phyloP scores from a whole-genome alignment of 1,140 invertebrate species.

The Bombus superbus region DNA sequence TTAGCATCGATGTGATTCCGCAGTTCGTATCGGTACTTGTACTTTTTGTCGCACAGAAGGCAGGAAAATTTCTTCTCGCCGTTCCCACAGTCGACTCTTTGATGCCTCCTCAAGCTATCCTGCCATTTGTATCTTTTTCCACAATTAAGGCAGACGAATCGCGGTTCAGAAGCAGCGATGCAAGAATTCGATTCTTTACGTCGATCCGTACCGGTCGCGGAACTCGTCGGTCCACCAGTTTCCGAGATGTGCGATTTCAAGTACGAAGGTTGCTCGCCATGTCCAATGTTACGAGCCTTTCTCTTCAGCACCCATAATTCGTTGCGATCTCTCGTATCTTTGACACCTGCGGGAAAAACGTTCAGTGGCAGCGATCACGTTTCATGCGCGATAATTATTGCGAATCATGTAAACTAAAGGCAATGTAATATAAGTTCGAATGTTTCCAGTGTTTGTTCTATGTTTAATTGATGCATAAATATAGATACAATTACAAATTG shows the following conservation, averaged over 20 bases:
- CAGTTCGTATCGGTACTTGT: conserved; percentile 78
- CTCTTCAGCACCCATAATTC: conserved; percentile 63
- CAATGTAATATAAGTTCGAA: neutral
- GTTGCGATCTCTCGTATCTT: conserved; percentile 57
- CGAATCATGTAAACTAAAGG: neutral
- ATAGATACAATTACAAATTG: neutral
- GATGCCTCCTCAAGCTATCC: conserved; percentile 82
- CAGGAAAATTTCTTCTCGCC: conserved; percentile 79
- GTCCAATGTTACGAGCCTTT: conserved; percentile 55
- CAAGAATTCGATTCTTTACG: conserved; percentile 42
- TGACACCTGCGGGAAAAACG: conserved; percentile 52
- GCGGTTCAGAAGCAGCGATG: conserved; percentile 38
- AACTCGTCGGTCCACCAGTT: neutral
- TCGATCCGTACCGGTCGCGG: neutral
- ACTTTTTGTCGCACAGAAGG: conserved; percentile 74
- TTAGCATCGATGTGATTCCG: conserved; percentile 75
- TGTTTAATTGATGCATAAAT: conserved; percentile 22
- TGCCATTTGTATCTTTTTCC: conserved; percentile 83
- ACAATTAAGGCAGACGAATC: conserved; percentile 74
- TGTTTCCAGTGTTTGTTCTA: neutral
- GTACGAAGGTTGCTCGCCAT: neutral
- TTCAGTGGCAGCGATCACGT: conserved; percentile 34
- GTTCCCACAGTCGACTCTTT: conserved; percentile 84
- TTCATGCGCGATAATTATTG: neutral
- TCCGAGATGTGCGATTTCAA: conserved; percentile 25